Base-by-base conservation (phyloP, 1,140 invertebrate genomes). In the Babylonia areolata region DNA sequence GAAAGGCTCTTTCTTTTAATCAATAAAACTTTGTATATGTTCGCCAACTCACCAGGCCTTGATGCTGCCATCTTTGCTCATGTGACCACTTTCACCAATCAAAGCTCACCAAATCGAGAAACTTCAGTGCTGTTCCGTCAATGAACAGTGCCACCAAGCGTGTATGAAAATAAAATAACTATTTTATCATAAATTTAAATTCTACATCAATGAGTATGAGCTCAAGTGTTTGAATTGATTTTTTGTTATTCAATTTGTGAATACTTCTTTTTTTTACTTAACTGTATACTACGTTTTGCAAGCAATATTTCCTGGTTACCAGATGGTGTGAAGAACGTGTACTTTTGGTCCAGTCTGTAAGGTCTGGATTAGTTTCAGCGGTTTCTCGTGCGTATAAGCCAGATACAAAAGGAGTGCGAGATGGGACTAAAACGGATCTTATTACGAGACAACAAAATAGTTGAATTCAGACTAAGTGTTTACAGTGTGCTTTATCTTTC, bases 21-120 rank as follows among this genome's bases (percentile, higher is more conserved):
- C 58, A 69, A 23, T 69, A 6, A 69, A 69, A 69, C 31, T 37
- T 40, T 12, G 46, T 3, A 46, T 15, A 3, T 15, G 39, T 46
- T 20, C 35, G 90, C 88, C 90, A 91, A 89, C 89, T 92, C 88
- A 91, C 90, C 90, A 87, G 89, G 91, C 54, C 87, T 89, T 85
- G 90, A 87, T 37, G 88, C 89, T 83, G 90, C 91, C 91, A 91
- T 91, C 46, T 89, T 86, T 81, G 51, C 20, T 85, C 84, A 86
- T 81, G 83, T 86, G 86, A 84, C 75, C n/a, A 46, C 35, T 31
- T 78, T n/a, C 35, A 82, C 88, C 87, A 86, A 87, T 89, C 23
- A 82, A 58, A 82, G 31, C n/a, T 58, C 37, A 69, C 64, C 78
- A 84, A 82, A 88, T 88, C 42, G 54, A 81, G 83, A 84, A 80